phyloP scores from a whole-genome alignment of 2,888 invertebrate genomes.

The Hypomecis punctinalis region DNA sequence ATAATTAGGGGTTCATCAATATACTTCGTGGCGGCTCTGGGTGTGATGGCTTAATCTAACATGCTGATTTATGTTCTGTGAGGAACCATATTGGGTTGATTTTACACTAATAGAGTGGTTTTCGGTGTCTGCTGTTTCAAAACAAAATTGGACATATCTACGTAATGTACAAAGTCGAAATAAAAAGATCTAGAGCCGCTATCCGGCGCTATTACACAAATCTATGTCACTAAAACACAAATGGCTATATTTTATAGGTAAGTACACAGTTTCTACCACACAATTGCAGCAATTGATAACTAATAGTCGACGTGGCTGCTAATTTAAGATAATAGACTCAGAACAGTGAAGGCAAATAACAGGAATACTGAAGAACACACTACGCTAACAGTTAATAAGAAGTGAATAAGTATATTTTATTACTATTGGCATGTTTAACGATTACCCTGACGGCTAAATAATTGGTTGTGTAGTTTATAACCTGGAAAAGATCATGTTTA shows the following conservation, averaged over 20 bases:
- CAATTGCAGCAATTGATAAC: constrained; percentile 69
- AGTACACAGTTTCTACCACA: constrained; percentile 70
- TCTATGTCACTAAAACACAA: constrained; percentile 73
- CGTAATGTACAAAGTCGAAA: constrained; percentile 63
- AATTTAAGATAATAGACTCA: constrained; percentile 60
- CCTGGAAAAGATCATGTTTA: constrained; percentile 67
- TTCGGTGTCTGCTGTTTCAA: constrained; percentile 58
- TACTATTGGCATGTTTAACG: constrained; percentile 46
- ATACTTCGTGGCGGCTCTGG: constrained; percentile 71
- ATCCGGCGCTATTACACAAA: constrained; percentile 69
- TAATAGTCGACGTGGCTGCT: constrained; percentile 62
- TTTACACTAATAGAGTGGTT: constrained; percentile 61
- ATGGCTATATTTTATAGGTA: constrained; percentile 56
- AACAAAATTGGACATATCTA: constrained; percentile 64
- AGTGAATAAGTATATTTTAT: constrained; percentile 54
- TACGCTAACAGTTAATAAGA: constrained; percentile 56
- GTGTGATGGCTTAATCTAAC: constrained; percentile 75
- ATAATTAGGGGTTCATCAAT: constrained; percentile 62
- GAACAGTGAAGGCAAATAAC: constrained; percentile 67
- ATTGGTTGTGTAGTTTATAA: constrained; percentile 54
- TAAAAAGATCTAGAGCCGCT: constrained; percentile 74
- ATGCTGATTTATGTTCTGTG: constrained; percentile 73
- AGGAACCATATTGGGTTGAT: constrained; percentile 55
- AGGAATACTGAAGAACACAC: constrained; percentile 59
- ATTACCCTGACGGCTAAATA: constrained; percentile 64